Conservation (phyloP, 2,797 vertebrate species). For the Triplophysa yarkandensis region DNA sequence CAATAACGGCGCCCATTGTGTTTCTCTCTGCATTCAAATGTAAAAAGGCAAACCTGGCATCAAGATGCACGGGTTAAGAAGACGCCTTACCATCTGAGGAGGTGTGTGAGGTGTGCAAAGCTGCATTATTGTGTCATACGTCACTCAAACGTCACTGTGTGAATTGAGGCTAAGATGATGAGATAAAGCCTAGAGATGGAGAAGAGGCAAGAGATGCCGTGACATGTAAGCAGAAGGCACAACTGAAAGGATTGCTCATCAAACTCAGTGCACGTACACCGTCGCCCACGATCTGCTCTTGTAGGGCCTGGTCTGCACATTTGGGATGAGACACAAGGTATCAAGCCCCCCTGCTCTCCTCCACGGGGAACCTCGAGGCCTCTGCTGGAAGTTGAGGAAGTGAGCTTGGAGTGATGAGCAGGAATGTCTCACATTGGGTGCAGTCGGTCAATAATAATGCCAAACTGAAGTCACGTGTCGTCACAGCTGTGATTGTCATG, state of each 20-base stretch:
- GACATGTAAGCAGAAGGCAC: constrained; percentile 46
- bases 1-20: not conserved
- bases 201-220: constrained; percentile 18
- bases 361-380: constrained; percentile 52
- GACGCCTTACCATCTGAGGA: not conserved
- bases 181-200: not conserved
- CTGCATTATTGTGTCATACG: constrained; percentile 17
- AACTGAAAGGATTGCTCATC: constrained; percentile 38
- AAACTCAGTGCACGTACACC: constrained; percentile 55
- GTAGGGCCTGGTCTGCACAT: constrained; percentile 25
- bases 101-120: not conserved
- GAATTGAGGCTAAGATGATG: constrained; percentile 21
- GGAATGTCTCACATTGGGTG: constrained; percentile 37
- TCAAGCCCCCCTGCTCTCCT: constrained; percentile 3
- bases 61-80: not conserved
- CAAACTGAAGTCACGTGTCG: no score
- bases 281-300: constrained; percentile 50
- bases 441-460: no score
- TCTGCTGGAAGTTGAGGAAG: constrained; percentile 54
- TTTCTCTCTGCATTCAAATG: not conserved
- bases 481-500: no score
- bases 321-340: not conserved
- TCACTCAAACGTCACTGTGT: constrained; percentile 48
- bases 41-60: not conserved
- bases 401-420: constrained; percentile 41